Evolutionary conservation across 1,140 invertebrate genomes (phyloP).

Genomic region (Bombus ignitus): DNA sequence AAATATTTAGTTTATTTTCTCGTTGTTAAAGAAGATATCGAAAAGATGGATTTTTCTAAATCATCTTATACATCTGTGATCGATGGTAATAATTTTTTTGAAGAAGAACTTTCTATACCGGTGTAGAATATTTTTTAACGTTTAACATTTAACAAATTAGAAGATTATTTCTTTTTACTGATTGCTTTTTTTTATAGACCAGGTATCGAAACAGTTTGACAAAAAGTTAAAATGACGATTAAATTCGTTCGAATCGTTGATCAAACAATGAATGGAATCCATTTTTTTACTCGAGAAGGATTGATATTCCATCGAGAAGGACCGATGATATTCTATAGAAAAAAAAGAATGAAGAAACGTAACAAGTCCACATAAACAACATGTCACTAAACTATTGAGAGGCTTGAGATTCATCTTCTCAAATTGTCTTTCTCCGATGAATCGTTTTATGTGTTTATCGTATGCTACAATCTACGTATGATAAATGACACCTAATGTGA

Average conservation of each 20-base stretch:
- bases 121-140: too few species aligned
- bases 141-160: too few species aligned
- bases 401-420: conserved; percentile 17
- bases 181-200: too few species aligned
- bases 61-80: too few species aligned
- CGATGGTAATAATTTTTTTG: not conserved
- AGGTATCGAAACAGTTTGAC: too few species aligned
- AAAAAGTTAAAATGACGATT: too few species aligned
- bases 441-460: conserved; percentile 10
- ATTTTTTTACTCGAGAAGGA: not conserved
- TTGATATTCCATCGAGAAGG: not conserved
- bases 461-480: conserved; percentile 35
- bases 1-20: too few species aligned
- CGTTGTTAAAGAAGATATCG: too few species aligned
- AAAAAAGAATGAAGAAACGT: not conserved
- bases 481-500: conserved; percentile 30
- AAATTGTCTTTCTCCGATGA: conserved; percentile 6
- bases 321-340: conserved; percentile 1
- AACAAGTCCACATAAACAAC: conserved; percentile 50
- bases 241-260: too few species aligned
- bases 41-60: too few species aligned
- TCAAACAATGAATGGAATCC: not conserved
- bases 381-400: conserved; percentile 40
- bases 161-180: too few species aligned
- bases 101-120: not conserved